phyloP scores from a whole-genome alignment of 2,888 invertebrate genomes.

The Minunthozetes semirufus region DNA sequence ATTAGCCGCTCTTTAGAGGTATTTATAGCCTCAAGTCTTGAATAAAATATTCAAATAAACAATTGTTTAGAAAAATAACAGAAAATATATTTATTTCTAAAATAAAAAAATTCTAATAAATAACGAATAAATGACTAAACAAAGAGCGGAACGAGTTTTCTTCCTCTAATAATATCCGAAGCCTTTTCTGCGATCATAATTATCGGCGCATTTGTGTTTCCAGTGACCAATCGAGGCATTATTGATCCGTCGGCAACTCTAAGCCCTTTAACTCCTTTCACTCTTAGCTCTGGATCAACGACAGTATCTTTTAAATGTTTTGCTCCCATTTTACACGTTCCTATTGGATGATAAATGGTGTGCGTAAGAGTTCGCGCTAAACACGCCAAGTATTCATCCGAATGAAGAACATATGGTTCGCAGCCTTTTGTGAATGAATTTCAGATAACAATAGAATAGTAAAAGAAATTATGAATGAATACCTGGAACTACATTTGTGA shows the following conservation, averaged over 20 bases:
- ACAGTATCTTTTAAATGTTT: conserved; percentile 68
- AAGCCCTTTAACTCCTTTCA: not conserved
- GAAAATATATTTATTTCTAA: too few relatives aligned
- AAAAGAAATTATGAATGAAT: conserved; percentile 46
- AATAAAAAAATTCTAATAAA: not conserved
- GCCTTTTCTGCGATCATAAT: not conserved
- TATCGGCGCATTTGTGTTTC: not conserved
- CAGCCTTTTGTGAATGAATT: conserved; percentile 16
- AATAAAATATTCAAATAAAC: too few relatives aligned
- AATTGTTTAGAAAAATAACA: too few relatives aligned
- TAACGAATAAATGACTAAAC: too few relatives aligned
- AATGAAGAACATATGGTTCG: conserved; percentile 45
- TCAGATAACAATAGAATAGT: too few relatives aligned
- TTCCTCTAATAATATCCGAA: not conserved
- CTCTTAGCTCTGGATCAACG: conserved; percentile 65
- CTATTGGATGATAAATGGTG: conserved; percentile 83
- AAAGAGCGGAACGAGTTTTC: too few relatives aligned
- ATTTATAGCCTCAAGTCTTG: too few relatives aligned
- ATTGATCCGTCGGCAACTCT: not conserved
- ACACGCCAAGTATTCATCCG: conserved; percentile 78
- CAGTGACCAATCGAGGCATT: not conserved
- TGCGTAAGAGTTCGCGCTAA: conserved; percentile 76
- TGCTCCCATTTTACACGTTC: conserved; percentile 83
- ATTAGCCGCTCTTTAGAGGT: too few relatives aligned
- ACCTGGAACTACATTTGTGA: conserved; percentile 68